Percentiles rank a stretch among this genome's conserved stretches.
Conservation (phyloP, 2,888 invertebrate genomes). For the Harpalus rubripes region DNA sequence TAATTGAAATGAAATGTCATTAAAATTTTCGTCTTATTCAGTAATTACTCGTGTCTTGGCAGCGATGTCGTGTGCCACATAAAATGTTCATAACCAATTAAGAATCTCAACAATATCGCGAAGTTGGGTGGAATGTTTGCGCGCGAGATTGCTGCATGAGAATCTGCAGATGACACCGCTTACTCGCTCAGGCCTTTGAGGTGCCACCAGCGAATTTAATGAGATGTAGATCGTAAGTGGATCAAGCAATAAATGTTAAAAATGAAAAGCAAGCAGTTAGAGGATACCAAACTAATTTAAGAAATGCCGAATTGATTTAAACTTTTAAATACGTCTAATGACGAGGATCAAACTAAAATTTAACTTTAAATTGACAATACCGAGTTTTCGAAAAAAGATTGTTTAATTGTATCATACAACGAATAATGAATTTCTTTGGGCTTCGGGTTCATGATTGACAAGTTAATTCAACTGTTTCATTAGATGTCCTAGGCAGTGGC, state of each 20-base stretch:
- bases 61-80: constrained; percentile 11
- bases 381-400: no score
- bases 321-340: neutral
- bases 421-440: no score
- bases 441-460: no score
- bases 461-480: no score
- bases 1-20: constrained; percentile 64
- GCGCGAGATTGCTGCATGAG: constrained; percentile 62
- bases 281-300: neutral
- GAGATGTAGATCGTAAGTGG: constrained; percentile 1
- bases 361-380: no score
- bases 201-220: constrained; percentile 1
- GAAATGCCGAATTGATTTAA: neutral
- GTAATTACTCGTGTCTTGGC: constrained; percentile 54
- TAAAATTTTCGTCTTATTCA: constrained; percentile 64
- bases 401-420: no score
- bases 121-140: constrained; percentile 62
- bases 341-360: no score
- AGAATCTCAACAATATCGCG: constrained; percentile 63
- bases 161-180: constrained; percentile 64
- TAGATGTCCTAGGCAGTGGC: no score
- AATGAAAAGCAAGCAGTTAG: neutral
- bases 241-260: neutral
- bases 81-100: constrained; percentile 67
- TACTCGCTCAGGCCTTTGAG: neutral